Conservation (phyloP, 2,113 vertebrate genomes). For the Aptenodytes forsteri region DNA sequence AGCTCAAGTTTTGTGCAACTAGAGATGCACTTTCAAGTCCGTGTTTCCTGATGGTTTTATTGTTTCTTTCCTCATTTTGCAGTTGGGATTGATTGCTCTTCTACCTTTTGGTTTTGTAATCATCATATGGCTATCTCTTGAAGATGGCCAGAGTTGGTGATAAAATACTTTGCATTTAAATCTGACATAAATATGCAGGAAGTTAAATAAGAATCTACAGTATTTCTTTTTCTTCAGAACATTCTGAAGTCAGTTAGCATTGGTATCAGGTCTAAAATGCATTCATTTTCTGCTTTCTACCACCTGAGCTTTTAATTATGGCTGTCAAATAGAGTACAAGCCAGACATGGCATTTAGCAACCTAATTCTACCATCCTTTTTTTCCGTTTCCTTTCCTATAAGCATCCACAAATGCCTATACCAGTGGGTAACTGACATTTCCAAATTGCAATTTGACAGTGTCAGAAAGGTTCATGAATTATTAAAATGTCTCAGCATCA, state of each 20-base stretch:
- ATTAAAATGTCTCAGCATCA: conserved; percentile 41
- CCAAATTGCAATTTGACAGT: conserved; percentile 27
- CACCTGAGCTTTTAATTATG: conserved; percentile 34
- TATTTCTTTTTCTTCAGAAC: background rate
- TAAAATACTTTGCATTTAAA: background rate
- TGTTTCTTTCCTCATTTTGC: background rate
- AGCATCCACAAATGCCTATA: conserved; percentile 12
- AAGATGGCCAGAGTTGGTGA: background rate
- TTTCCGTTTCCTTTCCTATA: conserved; percentile 20
- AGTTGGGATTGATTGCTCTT: background rate
- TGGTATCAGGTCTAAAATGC: background rate
- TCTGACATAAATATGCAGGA: background rate
- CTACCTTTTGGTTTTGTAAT: background rate
- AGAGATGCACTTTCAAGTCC: background rate
- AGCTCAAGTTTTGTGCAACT: background rate
- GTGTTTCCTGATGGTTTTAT: background rate
- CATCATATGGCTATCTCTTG: background rate
- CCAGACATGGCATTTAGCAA: conserved; percentile 41
- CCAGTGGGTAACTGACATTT: conserved; percentile 48
- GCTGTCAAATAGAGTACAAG: conserved; percentile 23
- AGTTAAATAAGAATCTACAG: background rate
- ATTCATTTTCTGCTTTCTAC: conserved; percentile 11
- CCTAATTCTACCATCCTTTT: conserved; percentile 12
- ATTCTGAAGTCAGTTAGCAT: background rate
- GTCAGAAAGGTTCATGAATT: conserved; percentile 46